Base-by-base conservation (phyloP, 2,888 invertebrate species). In the Archips crataeganus region DNA sequence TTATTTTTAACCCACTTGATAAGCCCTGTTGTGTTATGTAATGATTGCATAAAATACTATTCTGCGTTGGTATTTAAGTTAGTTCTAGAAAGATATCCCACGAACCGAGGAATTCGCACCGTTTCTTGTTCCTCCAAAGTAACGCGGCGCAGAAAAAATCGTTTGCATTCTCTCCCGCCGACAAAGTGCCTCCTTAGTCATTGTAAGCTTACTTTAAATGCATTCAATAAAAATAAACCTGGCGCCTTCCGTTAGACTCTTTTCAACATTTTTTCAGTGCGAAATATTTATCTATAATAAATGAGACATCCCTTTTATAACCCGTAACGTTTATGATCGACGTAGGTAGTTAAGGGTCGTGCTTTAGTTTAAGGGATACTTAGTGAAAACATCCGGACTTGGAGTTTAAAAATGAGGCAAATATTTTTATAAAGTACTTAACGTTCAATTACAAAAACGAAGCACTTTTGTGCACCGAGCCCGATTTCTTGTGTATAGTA, bases 221-320 rank as follows among this genome's bases (percentile, higher is more conserved):
- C 90, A 91, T 85, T 88, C 86, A 89, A 90, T 90, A 88, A 89
- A 90, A 87, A 90, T 79, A 84, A 82, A 88, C 83, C 85, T 89
- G 93, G 93, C 93, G 93, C 93, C 93, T 94, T 92, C 93, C 90
- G 92, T 91, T 90, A 87, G 82, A 80, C 79, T 79, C 79, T 80
- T 86, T 86, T 87, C 76, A 84, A 85, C 84, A 84, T 84, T 87
- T 88, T 91, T 91, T 90, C 79, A 83, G 84, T 85, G 91, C 90
- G 92, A 93, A 93, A 93, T 93, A 93, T 94, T 93, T 94, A 92
- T 93, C 91, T 94, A 93, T 93, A 94, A 93, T 94, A 93, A 94
- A 92, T 93, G 91, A 94, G 93, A 92, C 91, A 92, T 94, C 87
- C 90, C 57, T 90, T 93, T 93, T 93, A 93, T 92, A 88, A 86